Evolutionary conservation across 2,888 invertebrate genomes (phyloP).

Genomic region (Erannis defoliaria): DNA sequence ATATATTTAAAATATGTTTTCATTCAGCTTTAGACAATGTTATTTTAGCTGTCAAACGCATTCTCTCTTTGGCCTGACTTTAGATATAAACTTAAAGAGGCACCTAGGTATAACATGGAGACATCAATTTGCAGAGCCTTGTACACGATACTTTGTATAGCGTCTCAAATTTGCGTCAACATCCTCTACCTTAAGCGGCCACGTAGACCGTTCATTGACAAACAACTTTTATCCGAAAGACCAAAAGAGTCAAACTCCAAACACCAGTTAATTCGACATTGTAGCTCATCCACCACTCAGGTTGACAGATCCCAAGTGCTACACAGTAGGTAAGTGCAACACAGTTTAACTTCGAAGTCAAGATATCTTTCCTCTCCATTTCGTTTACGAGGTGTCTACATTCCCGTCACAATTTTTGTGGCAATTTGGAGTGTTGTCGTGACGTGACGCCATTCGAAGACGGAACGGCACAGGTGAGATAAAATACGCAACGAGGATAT

Average conservation of each 20-base stretch:
- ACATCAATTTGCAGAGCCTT: background rate
- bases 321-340: background rate
- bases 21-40: too few species aligned
- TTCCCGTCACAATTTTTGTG: slow-evolving; percentile 44
- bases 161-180: background rate
- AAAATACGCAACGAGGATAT: slow-evolving; percentile 36
- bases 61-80: too few species aligned
- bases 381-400: slow-evolving; percentile 46
- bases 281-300: background rate
- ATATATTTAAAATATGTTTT: too few species aligned
- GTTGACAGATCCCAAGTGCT: slow-evolving; percentile 6
- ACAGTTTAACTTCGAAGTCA: slow-evolving; percentile 27
- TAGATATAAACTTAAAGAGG: too few species aligned
- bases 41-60: too few species aligned
- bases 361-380: slow-evolving; percentile 35
- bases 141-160: background rate
- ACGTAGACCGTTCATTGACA: background rate
- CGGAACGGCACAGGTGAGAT: slow-evolving; percentile 40
- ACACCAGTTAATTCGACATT: background rate
- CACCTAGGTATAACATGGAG: too few species aligned
- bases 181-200: background rate
- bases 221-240: background rate
- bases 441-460: slow-evolving; percentile 43
- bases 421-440: slow-evolving; percentile 46
- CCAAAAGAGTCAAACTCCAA: background rate